Conservation (phyloP, 1,140 invertebrate genomes). For the Spodoptera litura region DNA sequence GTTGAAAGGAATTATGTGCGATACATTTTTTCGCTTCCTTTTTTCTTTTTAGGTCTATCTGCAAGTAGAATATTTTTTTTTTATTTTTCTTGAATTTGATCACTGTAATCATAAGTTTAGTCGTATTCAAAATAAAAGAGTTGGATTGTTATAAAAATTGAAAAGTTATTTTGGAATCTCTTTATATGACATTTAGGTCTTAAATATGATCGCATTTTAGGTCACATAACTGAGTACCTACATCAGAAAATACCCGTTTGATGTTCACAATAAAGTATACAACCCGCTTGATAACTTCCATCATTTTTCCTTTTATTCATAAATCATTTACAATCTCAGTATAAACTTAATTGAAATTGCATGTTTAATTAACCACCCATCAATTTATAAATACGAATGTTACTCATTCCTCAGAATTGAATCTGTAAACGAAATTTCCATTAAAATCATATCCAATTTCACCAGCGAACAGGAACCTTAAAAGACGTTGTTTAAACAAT, state of each 20-base stretch:
- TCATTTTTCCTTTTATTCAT: background rate
- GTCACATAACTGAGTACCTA: too few species aligned
- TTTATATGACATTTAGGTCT: too few species aligned
- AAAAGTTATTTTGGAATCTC: too few species aligned
- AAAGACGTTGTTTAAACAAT: slow-evolving; percentile 13
- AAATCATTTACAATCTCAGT: background rate
- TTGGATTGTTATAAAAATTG: too few species aligned
- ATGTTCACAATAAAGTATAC: too few species aligned
- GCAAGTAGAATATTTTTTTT: background rate
- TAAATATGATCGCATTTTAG: too few species aligned
- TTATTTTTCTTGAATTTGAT: background rate
- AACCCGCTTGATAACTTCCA: too few species aligned
- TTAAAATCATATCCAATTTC: background rate
- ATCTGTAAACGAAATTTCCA: background rate
- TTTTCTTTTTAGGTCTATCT: background rate
- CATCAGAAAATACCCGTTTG: too few species aligned
- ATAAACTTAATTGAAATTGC: background rate
- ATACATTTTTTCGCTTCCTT: too few species aligned
- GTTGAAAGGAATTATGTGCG: background rate
- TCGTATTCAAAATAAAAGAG: too few species aligned
- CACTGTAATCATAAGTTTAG: too few species aligned
- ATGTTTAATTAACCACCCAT: background rate
- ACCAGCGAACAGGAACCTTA: background rate
- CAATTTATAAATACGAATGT: background rate
- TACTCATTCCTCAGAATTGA: background rate